These are phyloP conservation scores for Drosophila malerkotliana DNA, from an alignment of 1,140 invertebrate genomes.

Conservation along the genomic window DNA sequence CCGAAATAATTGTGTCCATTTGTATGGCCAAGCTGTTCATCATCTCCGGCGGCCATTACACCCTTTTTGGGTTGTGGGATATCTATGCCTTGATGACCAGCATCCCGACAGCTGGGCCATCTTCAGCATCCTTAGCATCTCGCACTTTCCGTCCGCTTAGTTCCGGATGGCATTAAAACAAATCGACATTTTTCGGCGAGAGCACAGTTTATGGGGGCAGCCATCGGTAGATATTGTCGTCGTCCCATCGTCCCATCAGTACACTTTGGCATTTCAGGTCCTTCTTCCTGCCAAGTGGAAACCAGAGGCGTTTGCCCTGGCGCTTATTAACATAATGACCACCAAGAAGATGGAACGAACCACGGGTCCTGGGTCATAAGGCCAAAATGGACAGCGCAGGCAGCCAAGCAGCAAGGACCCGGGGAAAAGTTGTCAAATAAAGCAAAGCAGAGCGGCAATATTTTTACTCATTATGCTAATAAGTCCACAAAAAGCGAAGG, in stretches of 20 bases:
- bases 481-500: conserved; percentile 54
- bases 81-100: conserved; percentile 8
- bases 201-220: conserved; percentile 34
- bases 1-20: conserved; percentile 76
- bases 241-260: conserved; percentile 12
- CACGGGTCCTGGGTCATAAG: conserved; percentile 18
- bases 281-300: conserved; percentile 18
- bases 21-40: conserved; percentile 57
- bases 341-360: conserved; percentile 47
- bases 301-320: conserved; percentile 30
- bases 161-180: conserved; percentile 43
- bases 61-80: conserved; percentile 52
- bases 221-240: conserved; percentile 33
- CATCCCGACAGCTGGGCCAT: background rate
- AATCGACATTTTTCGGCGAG: conserved; percentile 38
- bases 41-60: conserved; percentile 60
- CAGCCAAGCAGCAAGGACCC: conserved; percentile 40
- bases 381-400: conserved; percentile 37
- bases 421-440: conserved; percentile 74
- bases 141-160: conserved; percentile 9
- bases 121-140: background rate
- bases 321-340: conserved; percentile 79
- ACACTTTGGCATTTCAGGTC: conserved; percentile 9
- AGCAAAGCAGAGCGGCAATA: conserved; percentile 56
- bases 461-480: conserved; percentile 80